Base-by-base conservation (phyloP, 1,140 invertebrate species). In the Propsilocerus akamusi region DNA sequence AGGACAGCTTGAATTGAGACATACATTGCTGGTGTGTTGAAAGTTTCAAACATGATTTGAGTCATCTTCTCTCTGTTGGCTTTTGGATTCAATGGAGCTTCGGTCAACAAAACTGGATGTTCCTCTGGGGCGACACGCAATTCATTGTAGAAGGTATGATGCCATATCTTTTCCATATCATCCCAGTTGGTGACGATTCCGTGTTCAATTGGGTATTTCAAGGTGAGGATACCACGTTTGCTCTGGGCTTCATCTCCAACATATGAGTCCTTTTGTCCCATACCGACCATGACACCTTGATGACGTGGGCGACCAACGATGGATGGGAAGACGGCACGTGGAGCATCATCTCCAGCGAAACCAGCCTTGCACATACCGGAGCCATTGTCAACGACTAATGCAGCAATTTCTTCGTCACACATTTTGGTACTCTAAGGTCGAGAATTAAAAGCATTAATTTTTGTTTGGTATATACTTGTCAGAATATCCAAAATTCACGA, bases 151-250 rank as follows among this genome's bases (percentile, higher is more conserved):
- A 92, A 94, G 55, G 86, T 88, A 69, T 93, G 86, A 69, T 93
- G 89, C 90, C 89, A 95, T 70, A 96, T 86, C 67, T 94, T 94
- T 72, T 95, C 90, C 91, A 96, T 95, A 68, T 94, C 90, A 62
- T 94, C 90, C 89, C 90, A 95, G 78, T 94, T 93, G 67, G 88
- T 93, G 63, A 94, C 84, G 68, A 93, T 91, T 59, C 89, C 89
- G 74, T 93, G 88, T 68, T 93, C 87, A 72, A 93, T 88, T 55
- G 90, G 91, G 73, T 92, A 93, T 68, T 89, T 89, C 56, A 95
- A 70, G 54, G 84, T 91, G 56, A 92, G 78, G 71, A 91, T 91
- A 74, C 63, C 84, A 75, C 84, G 75, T 72, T 91, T 91, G 74
- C 78, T 83, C 69, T 91, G 83, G 57, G 91, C 91, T 70, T 95